Percentiles rank a stretch among this genome's conserved stretches.
phyloP scores from a whole-genome alignment of 2,888 invertebrate species.

The Hanleya hanleyi region DNA sequence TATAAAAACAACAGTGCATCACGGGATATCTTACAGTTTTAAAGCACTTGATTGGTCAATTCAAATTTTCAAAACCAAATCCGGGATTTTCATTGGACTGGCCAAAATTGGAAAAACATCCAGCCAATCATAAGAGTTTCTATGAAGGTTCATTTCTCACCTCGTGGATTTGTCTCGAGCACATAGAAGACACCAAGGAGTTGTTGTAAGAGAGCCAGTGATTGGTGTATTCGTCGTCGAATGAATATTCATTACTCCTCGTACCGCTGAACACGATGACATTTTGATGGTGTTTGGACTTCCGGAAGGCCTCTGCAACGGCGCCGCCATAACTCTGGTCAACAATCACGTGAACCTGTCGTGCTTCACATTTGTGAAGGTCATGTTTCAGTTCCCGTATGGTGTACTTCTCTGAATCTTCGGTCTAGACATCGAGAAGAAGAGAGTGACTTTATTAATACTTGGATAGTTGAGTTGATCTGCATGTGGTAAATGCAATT shows the following conservation, averaged over 20 bases:
- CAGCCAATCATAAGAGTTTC: not conserved
- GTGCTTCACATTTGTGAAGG: slow-evolving; percentile 73
- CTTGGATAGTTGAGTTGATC: not conserved
- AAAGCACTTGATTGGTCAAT: too few species aligned
- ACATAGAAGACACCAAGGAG: slow-evolving; percentile 50
- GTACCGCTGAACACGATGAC: slow-evolving; percentile 71
- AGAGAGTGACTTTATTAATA: not conserved
- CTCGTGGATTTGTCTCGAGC: slow-evolving; percentile 68
- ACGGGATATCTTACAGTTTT: too few species aligned
- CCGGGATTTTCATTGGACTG: slow-evolving; percentile 55
- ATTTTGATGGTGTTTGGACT: slow-evolving; percentile 66
- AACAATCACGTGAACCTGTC: slow-evolving; percentile 74
- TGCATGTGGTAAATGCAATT: too few species aligned
- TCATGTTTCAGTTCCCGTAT: slow-evolving; percentile 75
- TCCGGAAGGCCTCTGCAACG: slow-evolving; percentile 66
- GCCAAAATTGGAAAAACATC: slow-evolving; percentile 47
- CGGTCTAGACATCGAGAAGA: slow-evolving; percentile 63
- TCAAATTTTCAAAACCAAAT: too few species aligned
- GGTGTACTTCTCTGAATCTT: slow-evolving; percentile 74
- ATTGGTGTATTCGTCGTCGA: slow-evolving; percentile 69
- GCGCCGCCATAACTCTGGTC: slow-evolving; percentile 76
- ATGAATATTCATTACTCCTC: slow-evolving; percentile 68
- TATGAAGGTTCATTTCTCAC: slow-evolving; percentile 50
- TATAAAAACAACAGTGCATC: too few species aligned
- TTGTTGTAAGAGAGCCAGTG: slow-evolving; percentile 70